Conservation (phyloP, 1,140 invertebrate genomes). For the Drosophila nasuta region DNA sequence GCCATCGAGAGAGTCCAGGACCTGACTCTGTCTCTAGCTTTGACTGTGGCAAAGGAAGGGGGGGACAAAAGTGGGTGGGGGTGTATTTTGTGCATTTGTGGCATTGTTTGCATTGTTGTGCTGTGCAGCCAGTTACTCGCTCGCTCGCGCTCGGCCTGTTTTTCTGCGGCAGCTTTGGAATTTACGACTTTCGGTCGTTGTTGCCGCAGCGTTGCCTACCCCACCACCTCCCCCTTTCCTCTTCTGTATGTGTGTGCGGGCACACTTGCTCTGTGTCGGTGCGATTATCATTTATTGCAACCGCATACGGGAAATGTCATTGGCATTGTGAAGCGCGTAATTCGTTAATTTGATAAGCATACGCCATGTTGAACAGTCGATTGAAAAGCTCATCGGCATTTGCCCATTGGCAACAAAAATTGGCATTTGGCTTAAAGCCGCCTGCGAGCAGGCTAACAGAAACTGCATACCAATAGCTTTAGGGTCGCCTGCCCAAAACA, state of each 20-base stretch:
- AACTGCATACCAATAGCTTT: conserved; percentile 7
- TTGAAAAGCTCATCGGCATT: conserved; percentile 53
- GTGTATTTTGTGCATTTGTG: conserved; percentile 80
- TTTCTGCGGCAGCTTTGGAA: conserved; percentile 76
- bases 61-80: conserved; percentile 14
- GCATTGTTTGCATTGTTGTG: conserved; percentile 78
- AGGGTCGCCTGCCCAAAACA: conserved; percentile 5
- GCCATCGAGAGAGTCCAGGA: not conserved
- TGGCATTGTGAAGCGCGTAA: conserved; percentile 65
- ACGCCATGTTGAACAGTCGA: conserved; percentile 67
- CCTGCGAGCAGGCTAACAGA: conserved; percentile 2
- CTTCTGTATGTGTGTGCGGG: not conserved
- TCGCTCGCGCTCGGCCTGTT: conserved; percentile 44
- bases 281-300: conserved; percentile 82
- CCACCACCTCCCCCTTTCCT: not conserved
- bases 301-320: conserved; percentile 65
- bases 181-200: conserved; percentile 78
- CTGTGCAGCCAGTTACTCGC: conserved; percentile 35
- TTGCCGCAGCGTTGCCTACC: conserved; percentile 58
- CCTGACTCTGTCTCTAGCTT: not conserved
- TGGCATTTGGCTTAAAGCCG: conserved; percentile 41
- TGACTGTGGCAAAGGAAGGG: conserved; percentile 6
- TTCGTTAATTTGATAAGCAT: conserved; percentile 83
- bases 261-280: conserved; percentile 16
- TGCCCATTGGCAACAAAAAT: conserved; percentile 29